These are phyloP conservation scores for Crax fasciolata DNA, from an alignment of 2,797 vertebrate genomes.

Conservation along the genomic window DNA sequence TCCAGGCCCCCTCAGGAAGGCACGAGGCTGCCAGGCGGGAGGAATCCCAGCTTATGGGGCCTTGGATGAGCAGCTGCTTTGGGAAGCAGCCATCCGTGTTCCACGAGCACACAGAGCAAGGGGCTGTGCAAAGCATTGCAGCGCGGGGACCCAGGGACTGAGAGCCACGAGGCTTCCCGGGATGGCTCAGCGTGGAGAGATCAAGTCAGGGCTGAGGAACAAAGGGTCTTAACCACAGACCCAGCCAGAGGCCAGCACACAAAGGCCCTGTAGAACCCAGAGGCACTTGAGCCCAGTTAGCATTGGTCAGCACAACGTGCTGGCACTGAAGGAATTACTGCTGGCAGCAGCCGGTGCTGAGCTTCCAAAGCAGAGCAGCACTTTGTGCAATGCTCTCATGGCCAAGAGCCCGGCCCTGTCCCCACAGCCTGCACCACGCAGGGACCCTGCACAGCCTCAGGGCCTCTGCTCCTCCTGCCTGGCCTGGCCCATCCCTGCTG, in stretches of 20 bases:
- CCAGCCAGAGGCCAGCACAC: neutral
- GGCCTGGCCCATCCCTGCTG: neutral
- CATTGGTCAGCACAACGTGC: accelerated
- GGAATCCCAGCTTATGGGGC: no score
- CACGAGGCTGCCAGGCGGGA: no score
- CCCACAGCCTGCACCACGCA: accelerated
- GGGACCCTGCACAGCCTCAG: neutral
- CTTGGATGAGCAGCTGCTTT: neutral
- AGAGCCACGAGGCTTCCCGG: accelerated
- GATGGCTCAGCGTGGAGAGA: accelerated
- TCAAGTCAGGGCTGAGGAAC: neutral
- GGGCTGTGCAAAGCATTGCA: no score
- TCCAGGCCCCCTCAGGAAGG: no score
- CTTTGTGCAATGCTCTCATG: neutral
- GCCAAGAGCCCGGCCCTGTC: neutral
- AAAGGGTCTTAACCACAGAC: neutral
- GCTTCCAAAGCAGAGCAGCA: neutral
- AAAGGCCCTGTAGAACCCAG: neutral
- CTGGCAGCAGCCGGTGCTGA: neutral
- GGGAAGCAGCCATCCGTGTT: neutral
- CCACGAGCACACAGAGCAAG: neutral
- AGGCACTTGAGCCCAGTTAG: neutral
- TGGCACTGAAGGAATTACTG: neutral
- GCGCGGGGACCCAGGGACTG: accelerated
- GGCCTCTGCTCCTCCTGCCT: neutral